Percentiles rank a stretch among this genome's conserved stretches.
phyloP scores from a whole-genome alignment of 1,140 invertebrate species.

The Ptiloglossa arizonensis region DNA sequence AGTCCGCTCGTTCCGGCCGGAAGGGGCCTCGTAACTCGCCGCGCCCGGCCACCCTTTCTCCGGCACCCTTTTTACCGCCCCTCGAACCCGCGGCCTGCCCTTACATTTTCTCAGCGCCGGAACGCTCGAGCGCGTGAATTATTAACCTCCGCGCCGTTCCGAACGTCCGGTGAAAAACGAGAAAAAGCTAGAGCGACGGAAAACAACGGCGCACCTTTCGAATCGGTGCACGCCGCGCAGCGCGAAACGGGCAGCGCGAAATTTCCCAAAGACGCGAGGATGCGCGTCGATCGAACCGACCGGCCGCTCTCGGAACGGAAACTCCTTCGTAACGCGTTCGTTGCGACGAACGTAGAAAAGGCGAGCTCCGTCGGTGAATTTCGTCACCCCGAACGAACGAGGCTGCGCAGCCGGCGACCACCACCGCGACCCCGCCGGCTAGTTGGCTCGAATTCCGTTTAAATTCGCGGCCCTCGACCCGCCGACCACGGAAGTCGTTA shows the following conservation, averaged over 20 bases:
- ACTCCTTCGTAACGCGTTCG: constrained; percentile 39
- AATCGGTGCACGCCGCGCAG: too few relatives aligned
- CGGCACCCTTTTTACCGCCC: constrained; percentile 57
- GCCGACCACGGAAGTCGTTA: constrained; percentile 49
- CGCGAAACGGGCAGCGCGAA: background rate
- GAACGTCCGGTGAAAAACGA: constrained; percentile 54
- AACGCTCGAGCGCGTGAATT: constrained; percentile 72
- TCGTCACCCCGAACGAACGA: constrained; percentile 3
- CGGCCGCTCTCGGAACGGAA: constrained; percentile 11
- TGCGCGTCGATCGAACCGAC: too few relatives aligned
- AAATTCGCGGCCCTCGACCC: constrained; percentile 53
- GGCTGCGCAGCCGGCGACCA: constrained; percentile 40
- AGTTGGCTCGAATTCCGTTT: constrained; percentile 61
- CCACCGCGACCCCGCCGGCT: constrained; percentile 42
- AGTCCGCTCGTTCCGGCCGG: constrained; percentile 70
- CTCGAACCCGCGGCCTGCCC: constrained; percentile 62
- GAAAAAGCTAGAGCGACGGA: constrained; percentile 6
- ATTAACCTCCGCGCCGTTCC: constrained; percentile 69
- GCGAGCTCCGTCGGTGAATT: constrained; percentile 40
- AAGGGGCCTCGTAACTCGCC: constrained; percentile 73
- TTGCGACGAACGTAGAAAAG: constrained; percentile 53
- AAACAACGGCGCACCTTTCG: constrained; percentile 31
- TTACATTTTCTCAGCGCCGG: constrained; percentile 74
- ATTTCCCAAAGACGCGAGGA: background rate
- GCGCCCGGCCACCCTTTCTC: constrained; percentile 60